Evolutionary conservation across 2,797 vertebrate genomes (phyloP).

Genomic region (Microhierax caerulescens): DNA sequence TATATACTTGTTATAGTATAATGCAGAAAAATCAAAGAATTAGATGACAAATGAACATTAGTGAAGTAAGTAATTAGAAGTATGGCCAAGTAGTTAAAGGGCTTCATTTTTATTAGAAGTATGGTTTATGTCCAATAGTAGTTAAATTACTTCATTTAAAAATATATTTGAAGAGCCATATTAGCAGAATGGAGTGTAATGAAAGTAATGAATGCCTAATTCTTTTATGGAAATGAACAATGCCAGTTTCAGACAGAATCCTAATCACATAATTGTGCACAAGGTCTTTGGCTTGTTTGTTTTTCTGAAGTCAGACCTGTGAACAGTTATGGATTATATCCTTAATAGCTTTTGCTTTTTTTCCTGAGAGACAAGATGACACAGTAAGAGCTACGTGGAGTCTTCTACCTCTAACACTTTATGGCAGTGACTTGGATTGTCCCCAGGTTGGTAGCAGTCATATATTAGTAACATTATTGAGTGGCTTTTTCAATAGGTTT

Average conservation of each 20-base stretch:
- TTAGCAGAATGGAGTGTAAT: background rate
- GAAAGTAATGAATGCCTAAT: slow-evolving; percentile 9
- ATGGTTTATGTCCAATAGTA: background rate
- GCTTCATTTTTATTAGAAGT: slow-evolving; percentile 19
- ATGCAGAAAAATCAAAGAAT: slow-evolving; percentile 5
- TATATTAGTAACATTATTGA: background rate
- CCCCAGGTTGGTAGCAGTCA: background rate
- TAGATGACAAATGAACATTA: slow-evolving; percentile 6
- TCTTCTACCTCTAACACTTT: background rate
- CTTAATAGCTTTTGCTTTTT: background rate
- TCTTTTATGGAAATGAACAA: slow-evolving; percentile 7
- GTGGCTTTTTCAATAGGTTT: background rate
- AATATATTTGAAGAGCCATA: slow-evolving; percentile 37
- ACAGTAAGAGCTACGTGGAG: background rate
- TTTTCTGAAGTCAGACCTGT: background rate
- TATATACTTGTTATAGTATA: background rate
- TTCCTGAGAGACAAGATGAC: background rate
- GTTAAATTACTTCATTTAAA: background rate
- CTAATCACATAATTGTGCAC: background rate
- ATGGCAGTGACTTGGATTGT: background rate
- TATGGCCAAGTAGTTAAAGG: slow-evolving; percentile 17
- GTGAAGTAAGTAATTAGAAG: slow-evolving; percentile 6
- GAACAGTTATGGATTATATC: background rate
- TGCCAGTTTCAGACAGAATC: background rate
- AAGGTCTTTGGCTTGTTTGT: background rate